A percentile compares a stretch with the other conserved stretches of the same genome.
Evolutionary conservation across 2,113 vertebrate species (phyloP).

Genomic region (Notechis scutatus): DNA sequence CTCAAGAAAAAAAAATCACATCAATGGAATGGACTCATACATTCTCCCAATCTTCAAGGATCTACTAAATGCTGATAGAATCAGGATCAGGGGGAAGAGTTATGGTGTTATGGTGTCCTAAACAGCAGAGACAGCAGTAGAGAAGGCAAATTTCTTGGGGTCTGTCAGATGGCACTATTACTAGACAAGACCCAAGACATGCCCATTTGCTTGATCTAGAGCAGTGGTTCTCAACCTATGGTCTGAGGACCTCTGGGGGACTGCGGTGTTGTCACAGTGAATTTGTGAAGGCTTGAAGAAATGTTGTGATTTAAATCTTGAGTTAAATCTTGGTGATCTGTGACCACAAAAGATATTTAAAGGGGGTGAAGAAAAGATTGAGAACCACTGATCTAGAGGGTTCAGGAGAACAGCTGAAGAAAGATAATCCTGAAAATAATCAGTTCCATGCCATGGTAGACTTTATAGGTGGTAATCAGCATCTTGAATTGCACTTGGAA

Average conservation of each 20-base stretch:
- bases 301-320: not conserved
- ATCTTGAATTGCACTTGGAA: not conserved
- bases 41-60: not conserved
- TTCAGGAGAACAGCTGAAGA: not conserved
- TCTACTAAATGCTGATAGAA: not conserved
- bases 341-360: not conserved
- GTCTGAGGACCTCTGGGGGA: not conserved
- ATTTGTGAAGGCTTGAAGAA: not conserved
- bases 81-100: not conserved
- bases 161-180: not conserved
- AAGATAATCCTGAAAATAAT: not conserved
- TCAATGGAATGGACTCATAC: not conserved
- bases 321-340: not conserved
- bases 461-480: not conserved
- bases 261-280: not conserved
- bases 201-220: not conserved
- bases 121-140: not conserved
- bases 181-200: not conserved
- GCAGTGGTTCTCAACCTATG: not conserved
- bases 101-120: not conserved
- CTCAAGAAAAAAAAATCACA: not conserved
- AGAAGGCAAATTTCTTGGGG: not conserved
- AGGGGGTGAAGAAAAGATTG: not conserved
- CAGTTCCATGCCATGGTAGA: not conserved
- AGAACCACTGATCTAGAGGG: not conserved